phyloP scores from a whole-genome alignment of 1,140 invertebrate genomes.

The Watersipora subatra region DNA sequence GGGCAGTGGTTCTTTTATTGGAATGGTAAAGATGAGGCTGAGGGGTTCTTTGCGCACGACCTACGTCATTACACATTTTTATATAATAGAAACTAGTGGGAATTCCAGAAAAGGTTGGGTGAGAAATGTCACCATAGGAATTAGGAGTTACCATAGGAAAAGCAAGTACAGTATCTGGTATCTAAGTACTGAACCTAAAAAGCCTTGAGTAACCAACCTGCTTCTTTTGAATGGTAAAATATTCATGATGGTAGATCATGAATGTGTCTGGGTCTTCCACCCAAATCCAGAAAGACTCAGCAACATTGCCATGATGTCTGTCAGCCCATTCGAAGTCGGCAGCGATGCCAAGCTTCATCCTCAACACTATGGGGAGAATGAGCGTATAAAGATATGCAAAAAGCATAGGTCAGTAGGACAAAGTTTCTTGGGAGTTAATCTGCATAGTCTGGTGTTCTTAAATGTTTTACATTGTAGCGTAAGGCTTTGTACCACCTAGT shows the following conservation, averaged over 20 bases:
- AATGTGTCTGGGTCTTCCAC: conserved; percentile 87
- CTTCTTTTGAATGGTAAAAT: conserved; percentile 74
- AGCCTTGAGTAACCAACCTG: conserved; percentile 61
- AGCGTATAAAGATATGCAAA: too few relatives aligned
- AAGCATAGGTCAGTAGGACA: too few relatives aligned
- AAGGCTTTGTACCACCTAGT: too few relatives aligned
- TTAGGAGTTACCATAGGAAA: background rate
- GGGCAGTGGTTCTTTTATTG: conserved; percentile 75
- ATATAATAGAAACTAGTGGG: background rate
- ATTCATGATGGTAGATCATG: conserved; percentile 90
- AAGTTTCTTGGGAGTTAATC: too few relatives aligned
- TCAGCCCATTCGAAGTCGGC: conserved; percentile 59
- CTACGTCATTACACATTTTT: too few relatives aligned
- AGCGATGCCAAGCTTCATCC: conserved; percentile 66
- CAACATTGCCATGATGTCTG: conserved; percentile 60
- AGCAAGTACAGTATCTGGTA: too few relatives aligned
- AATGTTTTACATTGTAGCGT: too few relatives aligned
- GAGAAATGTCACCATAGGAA: background rate
- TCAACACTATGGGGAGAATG: conserved; percentile 50
- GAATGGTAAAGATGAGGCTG: conserved; percentile 86
- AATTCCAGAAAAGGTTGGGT: too few relatives aligned
- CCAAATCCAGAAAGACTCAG: conserved; percentile 93
- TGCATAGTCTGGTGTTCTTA: too few relatives aligned
- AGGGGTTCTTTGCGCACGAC: conserved; percentile 56
- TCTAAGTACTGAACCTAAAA: too few relatives aligned